These are phyloP conservation scores for Spodoptera litura DNA, from an alignment of 1,140 invertebrate species.

Conservation along the genomic window DNA sequence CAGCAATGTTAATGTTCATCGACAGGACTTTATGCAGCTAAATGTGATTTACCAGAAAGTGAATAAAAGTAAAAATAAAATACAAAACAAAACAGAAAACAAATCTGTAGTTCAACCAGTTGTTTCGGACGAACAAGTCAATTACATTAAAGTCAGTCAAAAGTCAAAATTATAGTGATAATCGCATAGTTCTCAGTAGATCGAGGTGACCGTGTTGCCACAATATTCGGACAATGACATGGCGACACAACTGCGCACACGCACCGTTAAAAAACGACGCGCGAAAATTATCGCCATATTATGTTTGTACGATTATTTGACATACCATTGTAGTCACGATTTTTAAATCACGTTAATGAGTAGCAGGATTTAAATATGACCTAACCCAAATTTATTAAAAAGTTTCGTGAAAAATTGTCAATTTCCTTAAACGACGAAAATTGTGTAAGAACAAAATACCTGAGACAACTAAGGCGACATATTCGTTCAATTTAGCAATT, in stretches of 20 bases:
- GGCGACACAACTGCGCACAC: conserved; percentile 2
- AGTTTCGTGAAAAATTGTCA: too few species aligned
- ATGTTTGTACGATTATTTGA: not conserved
- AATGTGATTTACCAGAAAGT: too few species aligned
- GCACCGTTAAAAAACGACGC: not conserved
- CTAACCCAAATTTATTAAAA: too few species aligned
- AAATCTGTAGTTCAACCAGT: not conserved
- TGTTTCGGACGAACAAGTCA: not conserved
- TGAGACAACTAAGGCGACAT: not conserved
- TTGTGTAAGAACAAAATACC: not conserved
- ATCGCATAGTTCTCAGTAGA: not conserved
- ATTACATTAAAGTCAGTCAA: conserved; percentile 8
- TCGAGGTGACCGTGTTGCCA: conserved; percentile 21
- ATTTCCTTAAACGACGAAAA: too few species aligned
- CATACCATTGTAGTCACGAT: too few species aligned
- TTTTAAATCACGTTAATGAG: too few species aligned
- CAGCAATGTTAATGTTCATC: too few species aligned
- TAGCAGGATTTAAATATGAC: too few species aligned
- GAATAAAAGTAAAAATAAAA: not conserved
- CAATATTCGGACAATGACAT: conserved; percentile 20
- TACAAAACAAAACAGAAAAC: not conserved
- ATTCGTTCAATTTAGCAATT: conserved; percentile 10
- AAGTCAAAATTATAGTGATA: conserved; percentile 3
- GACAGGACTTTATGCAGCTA: too few species aligned
- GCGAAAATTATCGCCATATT: not conserved